These are phyloP conservation scores for Echeneis naucrates DNA, from an alignment of 2,797 vertebrate genomes.

Conservation along the genomic window DNA sequence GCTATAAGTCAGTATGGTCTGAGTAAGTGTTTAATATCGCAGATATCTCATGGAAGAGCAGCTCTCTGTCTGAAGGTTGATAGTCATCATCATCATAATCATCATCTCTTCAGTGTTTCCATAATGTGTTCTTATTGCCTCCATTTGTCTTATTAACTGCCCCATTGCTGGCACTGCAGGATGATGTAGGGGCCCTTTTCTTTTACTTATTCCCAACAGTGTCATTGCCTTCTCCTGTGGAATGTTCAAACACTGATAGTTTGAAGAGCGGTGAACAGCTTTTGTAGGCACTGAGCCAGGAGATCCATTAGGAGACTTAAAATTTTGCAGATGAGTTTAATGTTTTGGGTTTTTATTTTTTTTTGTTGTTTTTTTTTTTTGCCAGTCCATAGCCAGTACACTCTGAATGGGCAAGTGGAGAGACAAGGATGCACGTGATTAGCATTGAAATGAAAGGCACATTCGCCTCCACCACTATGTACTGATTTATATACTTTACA, in stretches of 20 bases:
- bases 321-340: slow-evolving; percentile 31
- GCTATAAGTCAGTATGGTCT: neutral
- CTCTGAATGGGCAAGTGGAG: neutral
- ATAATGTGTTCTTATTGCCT: slow-evolving; percentile 58
- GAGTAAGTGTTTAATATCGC: slow-evolving; percentile 23
- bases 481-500: neutral
- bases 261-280: slow-evolving; percentile 26
- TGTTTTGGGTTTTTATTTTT: slow-evolving; percentile 4
- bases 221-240: slow-evolving; percentile 1
- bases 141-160: slow-evolving; percentile 60
- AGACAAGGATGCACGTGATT: neutral
- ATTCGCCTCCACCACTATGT: neutral
- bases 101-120: slow-evolving; percentile 48
- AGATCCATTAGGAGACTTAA: slow-evolving; percentile 14
- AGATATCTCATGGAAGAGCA: slow-evolving; percentile 16
- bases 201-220: slow-evolving; percentile 25
- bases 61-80: slow-evolving; percentile 26
- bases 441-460: neutral
- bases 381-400: neutral
- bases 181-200: slow-evolving; percentile 40
- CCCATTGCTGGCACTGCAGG: slow-evolving; percentile 21
- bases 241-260: slow-evolving; percentile 29
- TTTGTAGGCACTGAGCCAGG: slow-evolving; percentile 26
- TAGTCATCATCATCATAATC: slow-evolving; percentile 27
- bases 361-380: neutral